Evolutionary conservation across 2,888 invertebrate species (phyloP).

Genomic region (Drosophila pseudotalamancana): DNA sequence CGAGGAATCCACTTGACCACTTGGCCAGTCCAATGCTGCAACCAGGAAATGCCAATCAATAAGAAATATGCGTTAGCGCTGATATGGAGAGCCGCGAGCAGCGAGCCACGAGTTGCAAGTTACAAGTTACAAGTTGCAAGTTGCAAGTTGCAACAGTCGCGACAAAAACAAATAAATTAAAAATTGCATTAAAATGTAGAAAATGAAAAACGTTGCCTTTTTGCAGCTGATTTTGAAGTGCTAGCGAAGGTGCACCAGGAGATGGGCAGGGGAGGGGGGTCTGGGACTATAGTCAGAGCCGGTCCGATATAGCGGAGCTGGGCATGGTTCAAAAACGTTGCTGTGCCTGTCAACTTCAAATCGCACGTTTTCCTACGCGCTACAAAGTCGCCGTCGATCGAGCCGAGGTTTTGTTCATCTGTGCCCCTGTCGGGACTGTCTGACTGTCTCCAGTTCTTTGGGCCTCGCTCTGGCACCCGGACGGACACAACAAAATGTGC

Average conservation of each 20-base stretch:
- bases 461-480: constrained; percentile 11
- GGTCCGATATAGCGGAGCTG: constrained; percentile 32
- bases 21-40: constrained; percentile 75
- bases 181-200: constrained; percentile 80
- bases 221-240: constrained; percentile 33
- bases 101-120: constrained; percentile 26
- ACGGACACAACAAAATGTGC: constrained; percentile 73
- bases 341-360: constrained; percentile 78
- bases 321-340: constrained; percentile 73
- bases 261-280: constrained; percentile 2
- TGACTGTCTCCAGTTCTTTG: constrained; percentile 10
- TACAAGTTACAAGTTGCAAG: constrained; percentile 22
- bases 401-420: constrained; percentile 31
- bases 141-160: constrained; percentile 31
- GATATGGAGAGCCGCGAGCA: constrained; percentile 55
- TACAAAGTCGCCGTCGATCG: constrained; percentile 57
- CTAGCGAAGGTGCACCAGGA: background rate
- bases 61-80: constrained; percentile 70
- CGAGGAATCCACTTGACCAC: constrained; percentile 77
- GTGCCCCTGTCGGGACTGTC: constrained; percentile 23
- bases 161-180: constrained; percentile 79
- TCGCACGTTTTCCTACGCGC: constrained; percentile 80
- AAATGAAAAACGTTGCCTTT: constrained; percentile 78
- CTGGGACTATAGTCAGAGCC: constrained; percentile 6
- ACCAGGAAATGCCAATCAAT: constrained; percentile 81